Evolutionary conservation across 2,797 vertebrate genomes (phyloP).

Genomic region (Silurus aristotelis): DNA sequence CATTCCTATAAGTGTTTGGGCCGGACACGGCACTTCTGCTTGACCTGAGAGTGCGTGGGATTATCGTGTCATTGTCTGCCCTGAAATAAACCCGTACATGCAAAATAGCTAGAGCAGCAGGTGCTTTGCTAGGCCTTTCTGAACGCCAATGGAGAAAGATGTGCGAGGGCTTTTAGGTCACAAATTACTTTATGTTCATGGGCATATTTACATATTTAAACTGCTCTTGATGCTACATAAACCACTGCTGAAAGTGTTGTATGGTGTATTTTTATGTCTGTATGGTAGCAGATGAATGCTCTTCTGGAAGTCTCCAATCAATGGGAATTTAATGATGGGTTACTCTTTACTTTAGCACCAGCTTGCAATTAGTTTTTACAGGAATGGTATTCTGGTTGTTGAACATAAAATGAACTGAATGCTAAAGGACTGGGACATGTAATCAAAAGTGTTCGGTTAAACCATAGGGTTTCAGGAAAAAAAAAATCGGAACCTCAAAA

Average conservation of each 20-base stretch:
- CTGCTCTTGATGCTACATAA: constrained; percentile 43
- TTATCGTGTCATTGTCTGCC: background rate
- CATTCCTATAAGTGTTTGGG: background rate
- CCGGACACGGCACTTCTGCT: background rate
- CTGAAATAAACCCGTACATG: constrained; percentile 1
- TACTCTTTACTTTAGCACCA: constrained; percentile 23
- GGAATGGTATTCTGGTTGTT: background rate
- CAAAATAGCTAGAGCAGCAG: background rate
- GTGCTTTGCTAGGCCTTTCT: background rate
- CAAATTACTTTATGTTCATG: constrained; percentile 33
- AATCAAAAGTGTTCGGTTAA: background rate
- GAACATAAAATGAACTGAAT: background rate
- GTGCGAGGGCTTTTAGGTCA: constrained; percentile 21
- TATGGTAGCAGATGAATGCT: constrained; percentile 18
- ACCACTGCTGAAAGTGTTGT: constrained; percentile 30
- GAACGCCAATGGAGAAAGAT: background rate
- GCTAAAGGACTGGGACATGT: background rate
- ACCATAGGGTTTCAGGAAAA: background rate
- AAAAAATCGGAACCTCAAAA: background rate
- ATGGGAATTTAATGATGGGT: constrained; percentile 35
- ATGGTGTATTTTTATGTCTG: constrained; percentile 30
- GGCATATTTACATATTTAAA: constrained; percentile 48
- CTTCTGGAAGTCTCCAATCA: background rate
- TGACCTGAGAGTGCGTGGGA: constrained; percentile 9
- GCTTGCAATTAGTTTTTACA: background rate